These are phyloP conservation scores for Podarcis raffonei DNA, from an alignment of 2,113 vertebrate genomes.

Conservation along the genomic window DNA sequence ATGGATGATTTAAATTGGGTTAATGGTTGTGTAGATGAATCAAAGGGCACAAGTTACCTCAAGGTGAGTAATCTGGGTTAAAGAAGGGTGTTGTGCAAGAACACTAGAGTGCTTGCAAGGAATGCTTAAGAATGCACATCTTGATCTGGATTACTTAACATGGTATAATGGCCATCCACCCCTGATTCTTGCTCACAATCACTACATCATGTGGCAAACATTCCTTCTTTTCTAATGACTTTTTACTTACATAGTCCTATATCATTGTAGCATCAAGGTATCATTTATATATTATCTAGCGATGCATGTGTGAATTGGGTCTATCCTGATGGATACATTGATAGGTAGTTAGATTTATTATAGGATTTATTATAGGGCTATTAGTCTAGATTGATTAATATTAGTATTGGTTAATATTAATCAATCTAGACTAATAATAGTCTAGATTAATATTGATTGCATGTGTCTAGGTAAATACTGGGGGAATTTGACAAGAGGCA, in stretches of 20 bases:
- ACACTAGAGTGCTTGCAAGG: too few species aligned
- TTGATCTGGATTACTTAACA: not conserved
- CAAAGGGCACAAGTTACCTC: not conserved
- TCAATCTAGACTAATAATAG: too few species aligned
- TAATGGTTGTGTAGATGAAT: not conserved
- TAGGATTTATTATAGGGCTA: not conserved
- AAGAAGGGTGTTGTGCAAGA: not conserved
- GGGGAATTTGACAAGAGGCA: not conserved
- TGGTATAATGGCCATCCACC: not conserved
- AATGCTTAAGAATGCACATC: too few species aligned
- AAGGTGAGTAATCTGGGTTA: not conserved
- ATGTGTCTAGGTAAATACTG: not conserved
- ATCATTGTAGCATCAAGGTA: not conserved
- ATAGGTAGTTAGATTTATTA: not conserved
- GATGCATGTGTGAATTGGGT: not conserved
- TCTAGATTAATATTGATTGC: not conserved
- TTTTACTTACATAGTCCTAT: not conserved
- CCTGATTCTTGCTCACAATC: not conserved
- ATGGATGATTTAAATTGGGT: not conserved
- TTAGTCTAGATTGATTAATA: not conserved
- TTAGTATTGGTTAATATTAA: too few species aligned
- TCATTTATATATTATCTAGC: not conserved
- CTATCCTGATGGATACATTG: not conserved
- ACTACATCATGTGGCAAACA: not conserved
- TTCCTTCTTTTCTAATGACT: not conserved